Percentiles rank a stretch among this genome's conserved stretches.
Conservation (phyloP, 2,888 invertebrate species). For the Myopa tessellatipennis region DNA sequence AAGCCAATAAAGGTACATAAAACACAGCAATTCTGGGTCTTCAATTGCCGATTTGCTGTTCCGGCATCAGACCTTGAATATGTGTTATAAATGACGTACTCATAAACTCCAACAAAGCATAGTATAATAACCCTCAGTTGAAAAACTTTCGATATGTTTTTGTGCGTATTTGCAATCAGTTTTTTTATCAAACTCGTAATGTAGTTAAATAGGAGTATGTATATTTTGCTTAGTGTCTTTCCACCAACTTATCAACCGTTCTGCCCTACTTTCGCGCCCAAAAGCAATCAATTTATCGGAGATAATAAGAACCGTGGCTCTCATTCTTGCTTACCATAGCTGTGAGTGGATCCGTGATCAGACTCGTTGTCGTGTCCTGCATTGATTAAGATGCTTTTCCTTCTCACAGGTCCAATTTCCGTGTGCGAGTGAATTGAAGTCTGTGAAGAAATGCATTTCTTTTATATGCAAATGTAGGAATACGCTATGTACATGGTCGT, state of each 20-base stretch:
- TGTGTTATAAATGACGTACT: not conserved
- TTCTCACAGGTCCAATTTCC: conserved; percentile 77
- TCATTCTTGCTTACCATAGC: conserved; percentile 59
- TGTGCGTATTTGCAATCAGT: not conserved
- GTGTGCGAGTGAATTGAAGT: conserved; percentile 71
- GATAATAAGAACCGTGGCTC: not conserved
- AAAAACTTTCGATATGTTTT: not conserved
- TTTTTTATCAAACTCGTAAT: not conserved
- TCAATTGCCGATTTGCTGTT: not conserved
- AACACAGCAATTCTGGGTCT: not conserved
- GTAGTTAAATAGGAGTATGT: not conserved
- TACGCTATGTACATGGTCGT: no score
- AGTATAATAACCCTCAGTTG: not conserved
- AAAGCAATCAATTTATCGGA: not conserved
- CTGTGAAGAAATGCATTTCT: conserved; percentile 55
- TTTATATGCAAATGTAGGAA: not conserved
- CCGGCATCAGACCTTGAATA: not conserved
- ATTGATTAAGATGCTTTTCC: conserved; percentile 79
- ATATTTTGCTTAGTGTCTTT: not conserved
- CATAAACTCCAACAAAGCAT: not conserved
- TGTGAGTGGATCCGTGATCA: conserved; percentile 64
- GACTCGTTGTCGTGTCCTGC: conserved; percentile 67
- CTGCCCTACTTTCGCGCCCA: not conserved
- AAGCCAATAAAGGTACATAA: not conserved
- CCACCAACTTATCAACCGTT: not conserved